phyloP scores from a whole-genome alignment of 2,888 invertebrate species.

The Rhagonycha lutea region DNA sequence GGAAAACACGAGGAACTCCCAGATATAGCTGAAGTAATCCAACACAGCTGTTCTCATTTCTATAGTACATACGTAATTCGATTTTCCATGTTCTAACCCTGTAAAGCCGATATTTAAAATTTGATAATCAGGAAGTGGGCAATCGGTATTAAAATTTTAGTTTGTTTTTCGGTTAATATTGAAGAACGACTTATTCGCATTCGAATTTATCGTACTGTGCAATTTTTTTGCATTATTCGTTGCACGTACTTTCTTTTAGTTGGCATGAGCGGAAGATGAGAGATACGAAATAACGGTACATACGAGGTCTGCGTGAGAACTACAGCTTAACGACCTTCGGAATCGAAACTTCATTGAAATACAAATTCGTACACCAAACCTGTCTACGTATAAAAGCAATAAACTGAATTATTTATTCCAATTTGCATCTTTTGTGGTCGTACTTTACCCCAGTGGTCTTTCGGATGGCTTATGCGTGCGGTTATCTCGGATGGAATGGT shows the following conservation, averaged over 20 bases:
- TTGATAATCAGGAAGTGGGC: background rate
- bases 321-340: conserved; percentile 12
- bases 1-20: background rate
- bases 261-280: conserved; percentile 4
- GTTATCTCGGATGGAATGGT: background rate
- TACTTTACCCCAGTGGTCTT: background rate
- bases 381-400: background rate
- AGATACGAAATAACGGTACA: conserved; percentile 12
- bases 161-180: background rate
- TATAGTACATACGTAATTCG: background rate
- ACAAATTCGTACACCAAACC: conserved; percentile 6
- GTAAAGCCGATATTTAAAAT: background rate
- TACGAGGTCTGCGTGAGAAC: conserved; percentile 15
- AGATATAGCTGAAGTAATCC: background rate
- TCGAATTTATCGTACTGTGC: background rate
- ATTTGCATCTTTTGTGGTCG: background rate
- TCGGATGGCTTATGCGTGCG: background rate
- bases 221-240: conserved; percentile 2
- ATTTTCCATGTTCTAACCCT: background rate
- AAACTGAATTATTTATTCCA: conserved; percentile 3
- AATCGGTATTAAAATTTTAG: background rate
- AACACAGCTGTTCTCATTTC: background rate
- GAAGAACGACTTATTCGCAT: background rate
- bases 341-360: conserved; percentile 12
- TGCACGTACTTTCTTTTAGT: background rate